These are phyloP conservation scores for Stramonita haemastoma DNA, from an alignment of 2,888 invertebrate species.

Conservation along the genomic window DNA sequence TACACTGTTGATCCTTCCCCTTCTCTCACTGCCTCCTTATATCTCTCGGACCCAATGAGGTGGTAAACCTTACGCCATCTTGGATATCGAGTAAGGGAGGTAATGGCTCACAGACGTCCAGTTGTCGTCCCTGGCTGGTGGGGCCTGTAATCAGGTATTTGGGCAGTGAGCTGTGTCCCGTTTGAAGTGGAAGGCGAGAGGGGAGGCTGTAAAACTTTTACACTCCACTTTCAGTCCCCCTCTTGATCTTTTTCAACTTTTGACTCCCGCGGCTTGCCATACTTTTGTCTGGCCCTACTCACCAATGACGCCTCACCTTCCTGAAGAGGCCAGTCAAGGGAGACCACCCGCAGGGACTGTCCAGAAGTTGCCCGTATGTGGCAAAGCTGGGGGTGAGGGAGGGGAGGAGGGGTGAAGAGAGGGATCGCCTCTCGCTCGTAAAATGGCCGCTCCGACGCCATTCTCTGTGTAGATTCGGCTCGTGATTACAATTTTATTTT, in stretches of 20 bases:
- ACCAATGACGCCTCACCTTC: constrained; percentile 14
- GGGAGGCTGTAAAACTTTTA: not conserved
- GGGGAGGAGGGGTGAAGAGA: not conserved
- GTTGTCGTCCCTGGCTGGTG: not conserved
- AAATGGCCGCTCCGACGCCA: not conserved
- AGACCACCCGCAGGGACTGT: constrained; percentile 23
- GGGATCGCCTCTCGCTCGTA: constrained; percentile 3
- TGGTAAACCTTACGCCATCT: not conserved
- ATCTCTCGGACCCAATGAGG: not conserved
- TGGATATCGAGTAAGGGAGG: not conserved
- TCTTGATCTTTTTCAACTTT: constrained; percentile 17
- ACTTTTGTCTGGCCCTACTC: not conserved
- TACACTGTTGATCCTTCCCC: not conserved
- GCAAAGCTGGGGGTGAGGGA: not conserved
- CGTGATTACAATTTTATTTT: constrained; percentile 26
- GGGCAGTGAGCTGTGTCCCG: not conserved
- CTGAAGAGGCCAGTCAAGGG: constrained; percentile 20
- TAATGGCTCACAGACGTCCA: not conserved
- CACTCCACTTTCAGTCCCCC: not conserved
- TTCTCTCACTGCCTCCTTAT: not conserved
- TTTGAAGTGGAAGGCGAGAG: constrained; percentile 16
- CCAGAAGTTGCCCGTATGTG: not conserved
- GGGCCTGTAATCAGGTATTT: not conserved
- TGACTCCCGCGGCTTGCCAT: not conserved
- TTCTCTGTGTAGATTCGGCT: not conserved